phyloP scores from a whole-genome alignment of 2,888 invertebrate species.

The Muscina levida region DNA sequence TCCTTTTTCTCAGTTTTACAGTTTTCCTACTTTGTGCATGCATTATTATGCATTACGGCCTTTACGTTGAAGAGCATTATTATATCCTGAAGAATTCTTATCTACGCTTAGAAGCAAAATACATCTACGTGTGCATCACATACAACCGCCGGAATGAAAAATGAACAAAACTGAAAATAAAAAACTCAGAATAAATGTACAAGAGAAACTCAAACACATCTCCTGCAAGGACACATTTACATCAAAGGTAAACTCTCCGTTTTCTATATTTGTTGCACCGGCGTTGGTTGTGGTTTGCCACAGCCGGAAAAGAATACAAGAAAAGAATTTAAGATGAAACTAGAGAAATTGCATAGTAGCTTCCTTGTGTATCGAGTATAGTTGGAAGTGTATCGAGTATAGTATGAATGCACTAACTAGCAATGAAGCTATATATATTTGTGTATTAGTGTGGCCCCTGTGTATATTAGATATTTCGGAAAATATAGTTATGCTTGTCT shows the following conservation, averaged over 20 bases:
- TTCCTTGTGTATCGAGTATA: no score
- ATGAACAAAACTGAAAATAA: background rate
- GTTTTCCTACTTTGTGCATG: background rate
- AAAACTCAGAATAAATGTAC: no score
- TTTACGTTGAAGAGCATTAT: conserved; percentile 9
- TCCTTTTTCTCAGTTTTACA: no score
- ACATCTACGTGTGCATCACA: background rate
- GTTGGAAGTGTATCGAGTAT: no score
- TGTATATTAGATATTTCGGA: no score
- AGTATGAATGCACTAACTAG: no score
- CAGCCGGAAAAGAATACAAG: no score
- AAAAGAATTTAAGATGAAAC: no score
- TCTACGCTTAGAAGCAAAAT: conserved; percentile 9
- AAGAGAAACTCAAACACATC: conserved; percentile 1
- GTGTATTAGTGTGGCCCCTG: no score
- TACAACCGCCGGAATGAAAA: background rate
- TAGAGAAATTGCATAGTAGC: no score
- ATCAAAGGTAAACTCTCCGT: background rate
- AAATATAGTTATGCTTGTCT: no score
- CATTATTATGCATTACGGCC: conserved; percentile 5
- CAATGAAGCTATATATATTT: no score
- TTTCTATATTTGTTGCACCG: background rate
- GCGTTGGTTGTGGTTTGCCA: background rate
- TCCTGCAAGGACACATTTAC: background rate
- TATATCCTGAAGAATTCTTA: conserved; percentile 34